Conservation (phyloP, 2,888 invertebrate species). For the Teleogryllus oceanicus region DNA sequence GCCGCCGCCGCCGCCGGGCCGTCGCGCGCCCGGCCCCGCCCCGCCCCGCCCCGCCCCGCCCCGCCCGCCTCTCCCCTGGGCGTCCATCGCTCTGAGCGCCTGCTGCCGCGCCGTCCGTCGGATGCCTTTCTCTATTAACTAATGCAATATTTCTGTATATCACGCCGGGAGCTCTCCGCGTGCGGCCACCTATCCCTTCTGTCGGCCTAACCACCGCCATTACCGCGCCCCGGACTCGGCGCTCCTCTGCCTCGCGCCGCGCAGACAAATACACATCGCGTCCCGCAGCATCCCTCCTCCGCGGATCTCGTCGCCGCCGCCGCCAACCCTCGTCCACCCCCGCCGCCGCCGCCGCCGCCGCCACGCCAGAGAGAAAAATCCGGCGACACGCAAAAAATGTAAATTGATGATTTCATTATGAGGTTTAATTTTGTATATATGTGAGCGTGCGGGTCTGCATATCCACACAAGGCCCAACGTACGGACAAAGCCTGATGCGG, state of each 20-base stretch:
- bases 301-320: background rate
- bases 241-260: background rate
- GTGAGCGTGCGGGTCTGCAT: constrained; percentile 7
- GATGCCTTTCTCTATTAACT: constrained; percentile 6
- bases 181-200: background rate
- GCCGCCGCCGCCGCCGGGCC: too few species aligned
- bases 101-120: background rate
- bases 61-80: too few species aligned
- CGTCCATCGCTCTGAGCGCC: too few species aligned
- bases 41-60: too few species aligned
- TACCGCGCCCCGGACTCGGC: background rate
- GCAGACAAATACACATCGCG: background rate
- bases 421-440: constrained; percentile 27
- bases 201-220: background rate
- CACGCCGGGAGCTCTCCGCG: background rate
- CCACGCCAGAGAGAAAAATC: background rate
- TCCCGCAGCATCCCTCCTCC: background rate
- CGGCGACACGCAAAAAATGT: constrained; percentile 32
- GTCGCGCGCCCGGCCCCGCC: too few species aligned
- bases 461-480: background rate
- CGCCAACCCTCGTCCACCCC: background rate
- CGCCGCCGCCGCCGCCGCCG: background rate
- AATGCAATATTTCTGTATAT: constrained; percentile 18
- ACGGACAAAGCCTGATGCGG: constrained; percentile 11
- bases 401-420: constrained; percentile 37